phyloP scores from a whole-genome alignment of 1,140 invertebrate species.

The Drosophila rhopaloa region DNA sequence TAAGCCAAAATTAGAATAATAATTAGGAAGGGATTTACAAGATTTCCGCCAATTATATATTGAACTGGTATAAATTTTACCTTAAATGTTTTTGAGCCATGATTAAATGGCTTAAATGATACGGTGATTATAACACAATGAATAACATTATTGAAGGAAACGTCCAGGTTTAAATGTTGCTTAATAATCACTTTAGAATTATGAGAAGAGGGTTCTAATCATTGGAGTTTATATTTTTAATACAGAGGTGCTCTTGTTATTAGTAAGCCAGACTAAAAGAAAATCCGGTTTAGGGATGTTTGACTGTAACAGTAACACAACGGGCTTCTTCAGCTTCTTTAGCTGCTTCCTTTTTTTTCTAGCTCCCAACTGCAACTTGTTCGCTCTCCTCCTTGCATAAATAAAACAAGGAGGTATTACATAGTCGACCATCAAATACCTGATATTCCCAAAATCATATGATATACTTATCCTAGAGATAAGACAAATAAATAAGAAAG shows the following conservation, averaged over 20 bases:
- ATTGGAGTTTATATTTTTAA: no score
- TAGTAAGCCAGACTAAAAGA: not conserved
- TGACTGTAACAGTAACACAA: not conserved
- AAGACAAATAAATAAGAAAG: not conserved
- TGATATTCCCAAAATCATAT: no score
- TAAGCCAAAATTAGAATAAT: not conserved
- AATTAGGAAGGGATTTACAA: no score
- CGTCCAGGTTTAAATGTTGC: no score
- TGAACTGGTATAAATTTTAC: no score
- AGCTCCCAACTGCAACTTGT: conserved; percentile 9
- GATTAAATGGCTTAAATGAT: no score
- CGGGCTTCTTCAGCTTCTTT: not conserved
- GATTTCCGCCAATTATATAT: no score
- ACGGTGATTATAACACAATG: no score
- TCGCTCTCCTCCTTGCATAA: conserved; percentile 20
- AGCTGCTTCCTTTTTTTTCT: not conserved
- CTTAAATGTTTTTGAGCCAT: no score
- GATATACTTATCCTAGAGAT: not conserved
- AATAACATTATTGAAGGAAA: no score
- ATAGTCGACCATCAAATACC: not conserved
- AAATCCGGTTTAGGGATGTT: not conserved
- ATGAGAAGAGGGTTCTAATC: no score
- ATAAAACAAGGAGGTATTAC: not conserved
- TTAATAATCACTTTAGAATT: no score
- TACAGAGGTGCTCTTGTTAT: not conserved